Percentiles rank a stretch among this genome's conserved stretches.
Conservation (phyloP, 1,140 invertebrate genomes). For the Agraylea sexmaculata region DNA sequence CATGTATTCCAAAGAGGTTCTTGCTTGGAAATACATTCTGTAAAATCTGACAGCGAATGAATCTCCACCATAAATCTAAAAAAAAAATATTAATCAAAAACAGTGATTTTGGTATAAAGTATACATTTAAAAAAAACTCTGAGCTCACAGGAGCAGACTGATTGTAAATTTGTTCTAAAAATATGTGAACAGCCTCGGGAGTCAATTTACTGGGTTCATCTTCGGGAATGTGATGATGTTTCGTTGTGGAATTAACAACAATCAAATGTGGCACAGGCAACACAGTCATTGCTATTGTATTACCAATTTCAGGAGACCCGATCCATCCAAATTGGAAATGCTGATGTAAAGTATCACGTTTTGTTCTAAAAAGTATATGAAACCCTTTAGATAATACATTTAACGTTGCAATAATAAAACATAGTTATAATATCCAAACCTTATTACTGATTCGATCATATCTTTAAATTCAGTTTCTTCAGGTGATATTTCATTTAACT, state of each 20-base stretch:
- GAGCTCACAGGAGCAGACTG: conserved; percentile 55
- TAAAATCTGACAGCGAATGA: conserved; percentile 57
- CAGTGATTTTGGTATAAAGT: neutral
- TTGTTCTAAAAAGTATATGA: conserved; percentile 38
- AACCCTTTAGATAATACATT: too few relatives aligned
- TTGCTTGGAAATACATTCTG: conserved; percentile 65
- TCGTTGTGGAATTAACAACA: conserved; percentile 80
- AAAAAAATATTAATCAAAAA: conserved; percentile 19
- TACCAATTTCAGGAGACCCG: conserved; percentile 73
- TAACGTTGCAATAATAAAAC: too few relatives aligned
- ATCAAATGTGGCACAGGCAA: conserved; percentile 75
- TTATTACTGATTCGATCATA: conserved; percentile 74
- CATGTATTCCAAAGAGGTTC: conserved; percentile 65
- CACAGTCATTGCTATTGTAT: conserved; percentile 79
- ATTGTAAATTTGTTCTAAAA: conserved; percentile 63
- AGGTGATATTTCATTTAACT: conserved; percentile 63
- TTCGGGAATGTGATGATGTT: conserved; percentile 81
- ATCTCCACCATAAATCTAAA: conserved; percentile 71
- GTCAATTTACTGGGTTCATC: conserved; percentile 71
- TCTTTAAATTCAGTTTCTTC: conserved; percentile 75
- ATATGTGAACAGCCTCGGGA: conserved; percentile 62
- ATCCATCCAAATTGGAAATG: conserved; percentile 90
- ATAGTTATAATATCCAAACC: conserved; percentile 21
- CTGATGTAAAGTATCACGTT: conserved; percentile 66
- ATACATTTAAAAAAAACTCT: neutral